phyloP scores from a whole-genome alignment of 2,888 invertebrate genomes.

The Axea sp. region DNA sequence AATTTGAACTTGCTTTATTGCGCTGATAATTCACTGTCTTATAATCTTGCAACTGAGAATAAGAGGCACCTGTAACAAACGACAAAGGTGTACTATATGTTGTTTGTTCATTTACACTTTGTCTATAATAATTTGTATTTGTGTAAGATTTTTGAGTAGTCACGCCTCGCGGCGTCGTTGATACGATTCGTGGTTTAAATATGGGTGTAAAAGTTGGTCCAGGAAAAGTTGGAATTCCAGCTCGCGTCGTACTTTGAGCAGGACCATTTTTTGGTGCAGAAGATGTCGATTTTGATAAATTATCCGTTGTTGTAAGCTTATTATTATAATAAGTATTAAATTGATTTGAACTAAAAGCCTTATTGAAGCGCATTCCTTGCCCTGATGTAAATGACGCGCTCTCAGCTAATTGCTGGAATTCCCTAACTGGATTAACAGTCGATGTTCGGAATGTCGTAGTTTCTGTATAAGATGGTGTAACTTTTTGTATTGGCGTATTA shows the following conservation, averaged over 20 bases:
- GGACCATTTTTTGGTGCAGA: conserved; percentile 20
- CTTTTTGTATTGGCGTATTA: conserved; percentile 64
- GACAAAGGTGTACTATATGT: conserved; percentile 63
- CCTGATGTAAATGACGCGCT: conserved; percentile 86
- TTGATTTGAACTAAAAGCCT: conserved; percentile 70
- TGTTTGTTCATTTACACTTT: conserved; percentile 63
- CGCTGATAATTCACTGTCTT: conserved; percentile 50
- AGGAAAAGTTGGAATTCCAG: conserved; percentile 69
- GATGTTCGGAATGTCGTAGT: conserved; percentile 78
- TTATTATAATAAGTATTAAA: conserved; percentile 68
- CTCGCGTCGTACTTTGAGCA: conserved; percentile 60
- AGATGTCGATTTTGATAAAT: conserved; percentile 48
- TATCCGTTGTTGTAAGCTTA: conserved; percentile 56
- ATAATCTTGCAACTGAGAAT: conserved; percentile 61
- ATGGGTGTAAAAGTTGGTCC: conserved; percentile 72
- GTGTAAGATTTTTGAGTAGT: conserved; percentile 62
- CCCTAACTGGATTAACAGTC: conserved; percentile 80
- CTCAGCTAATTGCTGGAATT: conserved; percentile 88
- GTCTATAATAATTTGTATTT: conserved; percentile 65
- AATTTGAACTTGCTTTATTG: conserved; percentile 42
- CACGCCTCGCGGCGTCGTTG: conserved; percentile 64
- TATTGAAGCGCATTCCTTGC: conserved; percentile 72
- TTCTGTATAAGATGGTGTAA: conserved; percentile 73
- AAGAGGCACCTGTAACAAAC: conserved; percentile 59
- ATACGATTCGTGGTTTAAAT: conserved; percentile 70